Evolutionary conservation across 2,113 vertebrate species (phyloP).

Genomic region (Gyps fulvus): DNA sequence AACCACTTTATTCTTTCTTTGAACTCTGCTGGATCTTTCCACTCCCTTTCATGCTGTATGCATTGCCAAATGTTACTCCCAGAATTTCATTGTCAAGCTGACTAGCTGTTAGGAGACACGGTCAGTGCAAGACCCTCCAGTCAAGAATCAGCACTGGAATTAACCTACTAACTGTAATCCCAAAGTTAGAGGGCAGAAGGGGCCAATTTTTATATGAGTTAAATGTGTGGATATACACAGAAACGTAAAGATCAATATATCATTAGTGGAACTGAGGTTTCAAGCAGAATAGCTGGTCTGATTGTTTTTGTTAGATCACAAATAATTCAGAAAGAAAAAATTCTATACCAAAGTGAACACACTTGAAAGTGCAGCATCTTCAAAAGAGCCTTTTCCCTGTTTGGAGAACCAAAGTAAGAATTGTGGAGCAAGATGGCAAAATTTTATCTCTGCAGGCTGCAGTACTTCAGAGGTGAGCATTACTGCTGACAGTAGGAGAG

Average conservation of each 20-base stretch:
- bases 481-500: conserved; percentile 1
- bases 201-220: not conserved
- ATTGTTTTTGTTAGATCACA: not conserved
- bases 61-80: not conserved
- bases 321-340: not conserved
- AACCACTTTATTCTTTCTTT: not conserved
- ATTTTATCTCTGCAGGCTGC: not conserved
- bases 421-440: not conserved
- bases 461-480: not conserved
- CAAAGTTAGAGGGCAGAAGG: not conserved
- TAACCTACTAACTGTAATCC: not conserved
- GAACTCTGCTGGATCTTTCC: not conserved
- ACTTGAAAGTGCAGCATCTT: not conserved
- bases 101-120: not conserved
- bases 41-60: not conserved
- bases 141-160: not conserved
- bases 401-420: not conserved
- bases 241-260: not conserved
- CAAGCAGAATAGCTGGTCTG: not conserved
- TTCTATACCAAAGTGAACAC: not conserved
- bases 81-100: not conserved
- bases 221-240: not conserved
- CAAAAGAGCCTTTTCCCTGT: not conserved
- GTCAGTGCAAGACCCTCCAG: not conserved
- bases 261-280: not conserved